Conservation (phyloP, 1,140 invertebrate genomes). For the Drosophila aff. region DNA sequence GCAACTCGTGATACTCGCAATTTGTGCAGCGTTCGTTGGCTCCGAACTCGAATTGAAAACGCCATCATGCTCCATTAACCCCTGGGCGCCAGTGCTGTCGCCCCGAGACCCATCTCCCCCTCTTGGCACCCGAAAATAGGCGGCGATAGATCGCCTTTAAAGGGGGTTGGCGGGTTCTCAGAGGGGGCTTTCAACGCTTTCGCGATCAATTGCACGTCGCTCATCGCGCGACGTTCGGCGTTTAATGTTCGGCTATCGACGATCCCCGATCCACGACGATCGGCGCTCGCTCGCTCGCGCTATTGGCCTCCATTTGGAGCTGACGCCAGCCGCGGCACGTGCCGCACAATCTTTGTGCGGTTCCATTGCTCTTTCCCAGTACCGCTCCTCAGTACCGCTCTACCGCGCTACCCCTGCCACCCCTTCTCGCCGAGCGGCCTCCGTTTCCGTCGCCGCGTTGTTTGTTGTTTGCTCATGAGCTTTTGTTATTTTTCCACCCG, state of each 20-base stretch:
- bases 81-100: conserved; percentile 23
- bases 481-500: conserved; percentile 63
- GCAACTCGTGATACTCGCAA: conserved; percentile 40
- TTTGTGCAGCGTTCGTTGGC: conserved; percentile 44
- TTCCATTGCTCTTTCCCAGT: conserved; percentile 47
- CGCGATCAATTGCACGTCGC: conserved; percentile 78
- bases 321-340: conserved; percentile 69
- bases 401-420: not conserved
- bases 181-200: conserved; percentile 33
- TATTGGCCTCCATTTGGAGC: conserved; percentile 65
- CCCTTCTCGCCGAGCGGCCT: not conserved
- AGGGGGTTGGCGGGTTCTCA: not conserved
- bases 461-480: conserved; percentile 63
- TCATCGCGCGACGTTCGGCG: conserved; percentile 15
- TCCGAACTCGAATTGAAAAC: conserved; percentile 63
- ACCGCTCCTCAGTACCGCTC: conserved; percentile 2
- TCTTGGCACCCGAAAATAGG: not conserved
- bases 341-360: conserved; percentile 67
- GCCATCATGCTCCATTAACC: conserved; percentile 76
- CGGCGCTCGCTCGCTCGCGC: conserved; percentile 37
- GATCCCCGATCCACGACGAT: not conserved
- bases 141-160: conserved; percentile 15
- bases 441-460: conserved; percentile 45
- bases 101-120: not conserved
- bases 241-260: conserved; percentile 16